Conservation (phyloP, 1,140 invertebrate species). For the Scaptomyza montana region DNA sequence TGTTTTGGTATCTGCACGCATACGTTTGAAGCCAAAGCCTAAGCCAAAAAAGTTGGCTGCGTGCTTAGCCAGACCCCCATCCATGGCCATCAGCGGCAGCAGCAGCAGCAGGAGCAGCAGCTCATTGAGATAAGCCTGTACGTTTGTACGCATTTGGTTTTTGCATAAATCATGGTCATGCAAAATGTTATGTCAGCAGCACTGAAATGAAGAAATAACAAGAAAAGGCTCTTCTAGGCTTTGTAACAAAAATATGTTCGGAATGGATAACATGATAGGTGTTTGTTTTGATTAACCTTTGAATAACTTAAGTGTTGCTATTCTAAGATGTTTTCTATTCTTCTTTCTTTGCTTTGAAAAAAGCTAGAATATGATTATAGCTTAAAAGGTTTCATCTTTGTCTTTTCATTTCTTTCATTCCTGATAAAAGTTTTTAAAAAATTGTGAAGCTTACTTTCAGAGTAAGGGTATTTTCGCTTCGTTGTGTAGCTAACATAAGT, state of each 20-base stretch:
- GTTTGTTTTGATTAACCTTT: constrained; percentile 12
- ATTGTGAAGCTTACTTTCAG: no score
- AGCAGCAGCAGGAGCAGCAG: constrained; percentile 32
- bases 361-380: background rate
- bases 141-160: constrained; percentile 66
- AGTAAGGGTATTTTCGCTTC: background rate
- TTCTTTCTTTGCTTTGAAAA: background rate
- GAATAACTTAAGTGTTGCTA: constrained; percentile 4
- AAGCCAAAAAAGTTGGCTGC: constrained; percentile 39
- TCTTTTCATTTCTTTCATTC: no score
- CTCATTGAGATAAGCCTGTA: constrained; percentile 80
- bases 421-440: no score
- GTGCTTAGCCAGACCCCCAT: constrained; percentile 42
- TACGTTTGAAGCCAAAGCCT: constrained; percentile 51
- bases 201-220: constrained; percentile 43
- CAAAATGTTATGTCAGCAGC: constrained; percentile 76
- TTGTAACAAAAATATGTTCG: background rate
- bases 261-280: background rate
- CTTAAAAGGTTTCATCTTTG: no score
- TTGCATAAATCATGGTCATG: constrained; percentile 74
- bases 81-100: constrained; percentile 33
- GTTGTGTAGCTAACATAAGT: background rate
- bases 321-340: background rate
- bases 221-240: constrained; percentile 33
- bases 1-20: constrained; percentile 54